These are phyloP conservation scores for Muscicapa adusta DNA, from an alignment of 2,113 vertebrate genomes.

Conservation along the genomic window DNA sequence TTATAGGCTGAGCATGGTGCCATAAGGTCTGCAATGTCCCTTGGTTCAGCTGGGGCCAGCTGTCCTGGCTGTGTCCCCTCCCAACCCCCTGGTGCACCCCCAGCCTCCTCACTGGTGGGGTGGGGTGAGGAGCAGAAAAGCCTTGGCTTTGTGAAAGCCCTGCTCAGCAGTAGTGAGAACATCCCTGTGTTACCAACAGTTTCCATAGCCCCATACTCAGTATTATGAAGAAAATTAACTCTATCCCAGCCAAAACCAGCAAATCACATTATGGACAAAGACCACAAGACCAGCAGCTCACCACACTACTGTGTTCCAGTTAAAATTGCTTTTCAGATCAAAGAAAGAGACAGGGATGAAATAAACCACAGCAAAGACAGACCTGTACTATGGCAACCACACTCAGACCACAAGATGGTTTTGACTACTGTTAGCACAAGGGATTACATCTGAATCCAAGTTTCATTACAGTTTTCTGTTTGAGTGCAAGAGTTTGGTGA, in stretches of 20 bases:
- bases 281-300: neutral
- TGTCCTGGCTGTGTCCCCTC: neutral
- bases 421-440: neutral
- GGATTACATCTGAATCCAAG: neutral
- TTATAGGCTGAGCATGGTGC: neutral
- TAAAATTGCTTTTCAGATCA: neutral
- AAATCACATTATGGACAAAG: neutral
- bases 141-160: neutral
- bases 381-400: neutral
- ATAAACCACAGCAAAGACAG: neutral
- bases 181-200: neutral
- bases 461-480: neutral
- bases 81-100: neutral
- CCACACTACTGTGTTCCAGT: neutral
- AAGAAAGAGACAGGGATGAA: neutral
- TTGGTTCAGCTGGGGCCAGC: neutral
- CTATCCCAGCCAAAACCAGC: neutral
- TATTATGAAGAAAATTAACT: neutral
- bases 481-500: neutral
- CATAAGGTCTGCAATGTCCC: neutral
- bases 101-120: neutral
- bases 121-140: neutral
- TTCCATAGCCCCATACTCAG: neutral
- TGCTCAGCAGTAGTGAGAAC: neutral
- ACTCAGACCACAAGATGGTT: fast-evolving